Conservation (phyloP, 1,140 invertebrate species). For the Vanessa tameamea region DNA sequence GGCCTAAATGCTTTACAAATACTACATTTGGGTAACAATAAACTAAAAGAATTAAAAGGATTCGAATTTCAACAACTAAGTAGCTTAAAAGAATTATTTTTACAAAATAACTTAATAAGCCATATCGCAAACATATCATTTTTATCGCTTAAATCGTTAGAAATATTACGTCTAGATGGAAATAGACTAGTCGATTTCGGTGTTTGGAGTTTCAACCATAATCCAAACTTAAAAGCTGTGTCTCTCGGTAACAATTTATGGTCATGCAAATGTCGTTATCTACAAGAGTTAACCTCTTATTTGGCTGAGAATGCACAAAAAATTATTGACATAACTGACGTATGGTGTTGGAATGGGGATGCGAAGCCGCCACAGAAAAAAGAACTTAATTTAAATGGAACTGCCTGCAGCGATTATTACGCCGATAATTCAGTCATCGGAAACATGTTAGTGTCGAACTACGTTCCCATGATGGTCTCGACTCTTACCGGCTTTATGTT, state of each 20-base stretch:
- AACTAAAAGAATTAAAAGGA: conserved; percentile 88
- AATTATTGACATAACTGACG: conserved; percentile 87
- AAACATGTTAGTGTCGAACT: conserved; percentile 90
- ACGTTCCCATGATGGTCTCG: conserved; percentile 91
- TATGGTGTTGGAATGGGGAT: conserved; percentile 90
- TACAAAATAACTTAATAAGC: conserved; percentile 92
- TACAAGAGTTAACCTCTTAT: conserved; percentile 92
- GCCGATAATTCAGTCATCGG: conserved; percentile 91
- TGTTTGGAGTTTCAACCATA: conserved; percentile 90
- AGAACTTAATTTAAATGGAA: conserved; percentile 90
- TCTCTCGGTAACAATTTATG: conserved; percentile 91
- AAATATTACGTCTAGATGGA: conserved; percentile 91
- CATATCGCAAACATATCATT: conserved; percentile 91
- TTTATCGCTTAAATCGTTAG: conserved; percentile 87
- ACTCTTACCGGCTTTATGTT: conserved; percentile 88
- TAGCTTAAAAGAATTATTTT: conserved; percentile 90
- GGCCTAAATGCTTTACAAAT: conserved; percentile 90
- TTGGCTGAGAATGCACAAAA: conserved; percentile 90
- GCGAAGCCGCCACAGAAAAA: conserved; percentile 86
- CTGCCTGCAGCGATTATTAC: conserved; percentile 91
- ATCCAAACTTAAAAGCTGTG: conserved; percentile 86
- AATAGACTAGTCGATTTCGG: conserved; percentile 91
- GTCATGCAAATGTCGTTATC: conserved; percentile 94
- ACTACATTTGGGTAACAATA: conserved; percentile 93
- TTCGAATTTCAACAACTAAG: conserved; percentile 94